Conservation (phyloP, 2,113 vertebrate genomes). For the Scophthalmus maximus region DNA sequence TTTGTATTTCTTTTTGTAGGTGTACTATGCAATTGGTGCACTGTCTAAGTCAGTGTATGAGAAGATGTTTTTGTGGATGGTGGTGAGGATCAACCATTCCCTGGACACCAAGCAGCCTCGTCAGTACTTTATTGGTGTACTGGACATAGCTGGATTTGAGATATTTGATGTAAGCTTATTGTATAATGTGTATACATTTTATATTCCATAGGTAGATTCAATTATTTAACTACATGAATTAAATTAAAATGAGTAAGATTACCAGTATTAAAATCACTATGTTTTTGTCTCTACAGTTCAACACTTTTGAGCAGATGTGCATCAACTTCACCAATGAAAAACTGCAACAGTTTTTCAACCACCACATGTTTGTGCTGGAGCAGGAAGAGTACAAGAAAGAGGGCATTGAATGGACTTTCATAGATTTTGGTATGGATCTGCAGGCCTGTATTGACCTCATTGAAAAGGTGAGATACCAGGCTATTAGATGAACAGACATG, state of each 20-base stretch:
- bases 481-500: background rate
- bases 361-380: conserved; percentile 83
- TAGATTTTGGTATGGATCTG: conserved; percentile 88
- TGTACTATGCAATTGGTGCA: conserved; percentile 78
- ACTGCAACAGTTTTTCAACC: conserved; percentile 85
- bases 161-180: conserved; percentile 78
- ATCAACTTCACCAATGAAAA: conserved; percentile 88
- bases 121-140: conserved; percentile 84
- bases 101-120: conserved; percentile 82
- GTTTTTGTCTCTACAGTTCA: conserved; percentile 38
- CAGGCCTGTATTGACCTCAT: conserved; percentile 89
- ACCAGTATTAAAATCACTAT: background rate
- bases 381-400: conserved; percentile 87
- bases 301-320: conserved; percentile 84
- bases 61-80: conserved; percentile 86
- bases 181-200: background rate
- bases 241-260: background rate
- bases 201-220: background rate
- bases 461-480: conserved; percentile 80
- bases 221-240: background rate
- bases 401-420: conserved; percentile 86
- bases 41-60: conserved; percentile 85
- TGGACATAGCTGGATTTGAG: conserved; percentile 85
- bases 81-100: conserved; percentile 83
- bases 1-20: conserved; percentile 33